These are phyloP conservation scores for Plutomurus gul DNA, from an alignment of 1,140 invertebrate genomes.

Conservation along the genomic window DNA sequence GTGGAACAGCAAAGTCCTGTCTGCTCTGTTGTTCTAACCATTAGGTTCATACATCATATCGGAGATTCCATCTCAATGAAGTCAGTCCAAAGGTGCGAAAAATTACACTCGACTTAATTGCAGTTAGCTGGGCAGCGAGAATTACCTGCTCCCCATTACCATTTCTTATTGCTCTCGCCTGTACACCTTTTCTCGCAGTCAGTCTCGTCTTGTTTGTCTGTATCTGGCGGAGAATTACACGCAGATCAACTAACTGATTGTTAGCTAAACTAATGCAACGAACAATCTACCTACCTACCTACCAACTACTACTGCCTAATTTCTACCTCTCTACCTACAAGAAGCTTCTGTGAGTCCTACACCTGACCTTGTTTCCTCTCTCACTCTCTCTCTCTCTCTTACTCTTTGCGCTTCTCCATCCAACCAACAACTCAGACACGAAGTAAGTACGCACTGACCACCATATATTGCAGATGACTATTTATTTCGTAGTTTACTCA, in stretches of 20 bases:
- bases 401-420: not conserved
- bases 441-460: not conserved
- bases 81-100: conserved; percentile 43
- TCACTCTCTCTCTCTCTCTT: no score
- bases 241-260: conserved; percentile 18
- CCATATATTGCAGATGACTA: no score
- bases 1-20: not conserved
- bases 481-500: not conserved
- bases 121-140: conserved; percentile 25
- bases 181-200: conserved; percentile 14
- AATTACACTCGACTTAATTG: conserved; percentile 45
- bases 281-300: conserved; percentile 7
- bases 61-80: conserved; percentile 42
- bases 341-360: conserved; percentile 24
- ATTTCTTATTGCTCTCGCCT: not conserved
- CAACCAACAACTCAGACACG: not conserved
- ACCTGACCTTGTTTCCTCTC: conserved; percentile 21
- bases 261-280: conserved; percentile 24
- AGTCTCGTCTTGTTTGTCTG: conserved; percentile 2
- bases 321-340: conserved; percentile 1
- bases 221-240: conserved; percentile 2
- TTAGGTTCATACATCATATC: conserved; percentile 15
- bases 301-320: no score
- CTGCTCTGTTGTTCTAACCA: not conserved
- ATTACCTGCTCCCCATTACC: conserved; percentile 1